Evolutionary conservation across 1,140 invertebrate species (phyloP), one percentile per base, ranked within the genome.

Genomic region (Hetaerina americana): DNA sequence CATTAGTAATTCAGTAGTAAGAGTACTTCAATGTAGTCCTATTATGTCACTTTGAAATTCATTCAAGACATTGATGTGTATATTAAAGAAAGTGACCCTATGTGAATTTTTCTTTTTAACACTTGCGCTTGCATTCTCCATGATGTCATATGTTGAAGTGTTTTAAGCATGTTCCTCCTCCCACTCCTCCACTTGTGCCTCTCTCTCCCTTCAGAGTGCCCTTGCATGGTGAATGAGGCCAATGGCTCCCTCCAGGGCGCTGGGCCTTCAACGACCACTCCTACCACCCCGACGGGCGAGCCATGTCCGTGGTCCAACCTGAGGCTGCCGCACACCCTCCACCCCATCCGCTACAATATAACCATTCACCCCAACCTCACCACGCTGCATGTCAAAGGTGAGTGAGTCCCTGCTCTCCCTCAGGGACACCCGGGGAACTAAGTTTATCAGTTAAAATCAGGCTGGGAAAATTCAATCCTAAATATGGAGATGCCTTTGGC

Each of bases 301-400:
- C 84, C 89, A 40, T 98, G 95, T 79, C 95, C 95, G 28, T 98
- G 95, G 94, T 87, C 93, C 73, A 87, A 90, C 77, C 86, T 94
- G 73, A 87, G 93, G 71, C 85, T 98, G 75, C 96, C 96, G 5
- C 85, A 84, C 40, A 89, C 89, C 78, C 85, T 91, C 26, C 86
- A 88, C 77, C 96, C 96, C 26, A 84, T 89, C 73, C 87, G 91
- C 74, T 98, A 98, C 79, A 91, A 91, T 77, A 87, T 98, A 26
- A 91, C 90, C 78, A 89, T 98, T 72, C 94, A 97, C 84, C 95
- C 96, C 67, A 97, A 98, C 82, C 83, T 98, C 25, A 95, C 94
- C 25, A 94, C 92, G 29, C 86, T 93, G 67, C 90, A 92, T 80
- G 87, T 96, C 66, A 91, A 90, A 86, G 93, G 92, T 94, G 79